phyloP scores from a whole-genome alignment of 2,888 invertebrate species.

The Agrypnus murinus region DNA sequence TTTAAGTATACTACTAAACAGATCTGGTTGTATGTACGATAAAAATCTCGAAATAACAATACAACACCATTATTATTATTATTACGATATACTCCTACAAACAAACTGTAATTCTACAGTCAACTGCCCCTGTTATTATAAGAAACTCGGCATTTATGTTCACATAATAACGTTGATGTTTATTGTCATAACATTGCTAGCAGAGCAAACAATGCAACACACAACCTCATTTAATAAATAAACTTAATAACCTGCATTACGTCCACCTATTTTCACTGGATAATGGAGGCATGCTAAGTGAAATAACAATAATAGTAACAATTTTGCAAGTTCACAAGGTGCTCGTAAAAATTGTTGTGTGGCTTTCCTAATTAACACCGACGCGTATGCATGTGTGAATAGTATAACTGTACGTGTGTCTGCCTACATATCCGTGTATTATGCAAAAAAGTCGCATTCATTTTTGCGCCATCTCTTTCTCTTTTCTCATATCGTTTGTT shows the following conservation, averaged over 20 bases:
- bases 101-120: conserved; percentile 34
- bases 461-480: neutral
- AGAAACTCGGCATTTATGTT: conserved; percentile 35
- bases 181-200: conserved; percentile 36
- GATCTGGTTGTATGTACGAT: conserved; percentile 42
- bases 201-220: conserved; percentile 34
- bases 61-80: too few relatives aligned
- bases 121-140: conserved; percentile 39
- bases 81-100: conserved; percentile 50
- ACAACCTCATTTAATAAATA: conserved; percentile 36
- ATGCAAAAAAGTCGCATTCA: too few relatives aligned
- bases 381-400: neutral
- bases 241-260: conserved; percentile 21
- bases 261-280: neutral
- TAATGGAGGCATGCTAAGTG: conserved; percentile 7
- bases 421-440: neutral
- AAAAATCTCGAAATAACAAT: conserved; percentile 51
- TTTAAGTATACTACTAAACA: conserved; percentile 3
- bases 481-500: neutral
- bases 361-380: conserved; percentile 18
- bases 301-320: conserved; percentile 30
- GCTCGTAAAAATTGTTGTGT: neutral
- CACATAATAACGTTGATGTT: conserved; percentile 37
- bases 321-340: conserved; percentile 2
- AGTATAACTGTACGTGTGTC: too few relatives aligned